phyloP scores from a whole-genome alignment of 2,888 invertebrate species.

The Shargacucullia verbasci region DNA sequence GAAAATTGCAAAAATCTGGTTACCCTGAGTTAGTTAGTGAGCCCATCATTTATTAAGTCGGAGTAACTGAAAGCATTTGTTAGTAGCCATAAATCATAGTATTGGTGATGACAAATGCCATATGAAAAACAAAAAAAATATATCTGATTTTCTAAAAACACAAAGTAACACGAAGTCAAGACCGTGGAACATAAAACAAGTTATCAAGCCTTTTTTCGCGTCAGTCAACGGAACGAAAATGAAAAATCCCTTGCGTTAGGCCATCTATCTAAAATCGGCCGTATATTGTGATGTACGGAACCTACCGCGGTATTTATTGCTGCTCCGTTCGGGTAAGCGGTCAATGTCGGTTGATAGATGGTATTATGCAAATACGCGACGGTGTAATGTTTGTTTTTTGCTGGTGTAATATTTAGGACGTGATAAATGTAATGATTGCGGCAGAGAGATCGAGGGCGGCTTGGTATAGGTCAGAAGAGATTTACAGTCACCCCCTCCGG shows the following conservation, averaged over 20 bases:
- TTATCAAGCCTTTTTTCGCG: conserved; percentile 53
- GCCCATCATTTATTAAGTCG: too few species aligned
- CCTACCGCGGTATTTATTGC: conserved; percentile 71
- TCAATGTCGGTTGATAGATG: conserved; percentile 73
- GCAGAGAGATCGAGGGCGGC: too few species aligned
- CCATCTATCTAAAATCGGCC: conserved; percentile 69
- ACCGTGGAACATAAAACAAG: conserved; percentile 46
- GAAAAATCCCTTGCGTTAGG: conserved; percentile 67
- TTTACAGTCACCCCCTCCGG: too few species aligned
- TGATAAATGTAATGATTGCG: conserved; percentile 27
- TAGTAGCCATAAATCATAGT: too few species aligned
- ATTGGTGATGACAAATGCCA: too few species aligned
- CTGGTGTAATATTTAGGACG: conserved; percentile 35
- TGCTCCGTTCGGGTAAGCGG: conserved; percentile 68
- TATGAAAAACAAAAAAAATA: too few species aligned
- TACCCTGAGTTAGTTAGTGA: too few species aligned
- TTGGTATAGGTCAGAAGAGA: too few species aligned
- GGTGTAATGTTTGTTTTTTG: conserved; percentile 50
- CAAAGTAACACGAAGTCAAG: not conserved
- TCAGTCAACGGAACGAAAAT: conserved; percentile 63
- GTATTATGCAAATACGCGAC: conserved; percentile 69
- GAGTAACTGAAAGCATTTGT: too few species aligned
- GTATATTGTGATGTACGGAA: conserved; percentile 63
- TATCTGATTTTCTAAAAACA: too few species aligned
- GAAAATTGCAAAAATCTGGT: too few species aligned